Base-by-base conservation (phyloP, 2,113 vertebrate species). In the Odocoileus virginianus region DNA sequence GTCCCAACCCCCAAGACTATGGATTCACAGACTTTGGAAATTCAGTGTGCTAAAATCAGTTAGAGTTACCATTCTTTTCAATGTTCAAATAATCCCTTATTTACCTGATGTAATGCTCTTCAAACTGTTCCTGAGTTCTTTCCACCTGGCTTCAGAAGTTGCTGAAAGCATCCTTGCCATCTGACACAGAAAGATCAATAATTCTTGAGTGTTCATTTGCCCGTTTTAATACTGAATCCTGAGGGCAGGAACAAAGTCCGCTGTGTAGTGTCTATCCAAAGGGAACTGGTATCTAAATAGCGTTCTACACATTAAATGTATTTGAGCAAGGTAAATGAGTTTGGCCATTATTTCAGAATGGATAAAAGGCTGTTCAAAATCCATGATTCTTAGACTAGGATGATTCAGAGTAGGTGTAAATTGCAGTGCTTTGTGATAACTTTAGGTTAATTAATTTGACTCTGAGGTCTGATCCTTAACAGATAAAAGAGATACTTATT, bases 371-470 rank as follows among this genome's bases (percentile, higher is more conserved):
- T 40, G 2, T 82, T 96, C 19, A 58, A 19, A 96, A 30, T 84
- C 82, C 4, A 10, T 81, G 88, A 95, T 47, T 87, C 78, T 93
- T 92, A 47, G 40, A 92, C 16, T 17, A 67, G 21, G 47, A 50
- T 58, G 50, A 71, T 55, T 92, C 40, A 52, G n/a, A 78, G n/a
- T 30, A 87, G 61, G 36, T 90, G 12, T 76, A 94, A 79, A 23
- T 61, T 74, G 23, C 8, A 25, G 33, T 71, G 40, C 54, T 97
- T 91, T 89, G 23, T 89, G 92, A 45, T 78, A 74, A 76, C 47
- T 90, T 94, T 30, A 76, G 81, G 33, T n/a, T 91, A 95, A 87
- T 79, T 94, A 91, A 87, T 91, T 81, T 78, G 81, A 87, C 64
- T 94, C 85, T 81, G 92, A 71, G 33, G 33, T 94, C 54, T 71